Evolutionary conservation across 2,797 vertebrate species (phyloP).

Genomic region (Dendrocincla fuliginosa): DNA sequence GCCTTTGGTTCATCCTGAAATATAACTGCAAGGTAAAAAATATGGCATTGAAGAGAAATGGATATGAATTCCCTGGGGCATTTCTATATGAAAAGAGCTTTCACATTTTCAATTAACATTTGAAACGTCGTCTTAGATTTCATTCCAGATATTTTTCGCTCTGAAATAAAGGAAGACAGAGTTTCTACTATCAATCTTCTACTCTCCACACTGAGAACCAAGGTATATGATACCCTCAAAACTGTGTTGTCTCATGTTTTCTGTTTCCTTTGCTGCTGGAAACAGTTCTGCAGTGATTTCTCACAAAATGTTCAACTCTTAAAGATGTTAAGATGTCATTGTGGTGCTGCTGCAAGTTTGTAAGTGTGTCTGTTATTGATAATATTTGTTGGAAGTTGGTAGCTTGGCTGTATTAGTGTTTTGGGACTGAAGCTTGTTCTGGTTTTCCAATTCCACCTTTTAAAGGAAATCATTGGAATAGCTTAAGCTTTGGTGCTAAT

Average conservation of each 20-base stretch:
- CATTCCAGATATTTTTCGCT: conserved; percentile 86
- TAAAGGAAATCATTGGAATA: not conserved
- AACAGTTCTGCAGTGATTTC: not conserved
- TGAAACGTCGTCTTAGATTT: conserved; percentile 82
- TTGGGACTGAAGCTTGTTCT: not conserved
- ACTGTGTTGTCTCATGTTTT: not conserved
- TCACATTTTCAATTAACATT: conserved; percentile 4
- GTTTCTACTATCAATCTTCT: conserved; percentile 89
- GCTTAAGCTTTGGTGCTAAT: not conserved
- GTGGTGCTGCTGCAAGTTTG: not conserved
- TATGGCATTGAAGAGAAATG: not conserved
- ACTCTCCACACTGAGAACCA: conserved; percentile 87
- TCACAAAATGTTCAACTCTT: not conserved
- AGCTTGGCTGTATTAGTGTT: not conserved
- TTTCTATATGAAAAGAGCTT: not conserved
- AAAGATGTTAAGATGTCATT: not conserved
- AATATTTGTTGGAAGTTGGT: not conserved
- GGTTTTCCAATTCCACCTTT: not conserved
- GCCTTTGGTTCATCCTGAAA: not conserved
- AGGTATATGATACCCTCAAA: conserved; percentile 74
- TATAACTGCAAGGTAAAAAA: not conserved
- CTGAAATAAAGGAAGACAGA: conserved; percentile 89
- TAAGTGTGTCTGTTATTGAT: not conserved
- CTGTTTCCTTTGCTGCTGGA: not conserved
- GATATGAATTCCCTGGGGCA: not conserved